Base-by-base conservation (phyloP, 2,797 vertebrate species). In the Diplodus sargus region DNA sequence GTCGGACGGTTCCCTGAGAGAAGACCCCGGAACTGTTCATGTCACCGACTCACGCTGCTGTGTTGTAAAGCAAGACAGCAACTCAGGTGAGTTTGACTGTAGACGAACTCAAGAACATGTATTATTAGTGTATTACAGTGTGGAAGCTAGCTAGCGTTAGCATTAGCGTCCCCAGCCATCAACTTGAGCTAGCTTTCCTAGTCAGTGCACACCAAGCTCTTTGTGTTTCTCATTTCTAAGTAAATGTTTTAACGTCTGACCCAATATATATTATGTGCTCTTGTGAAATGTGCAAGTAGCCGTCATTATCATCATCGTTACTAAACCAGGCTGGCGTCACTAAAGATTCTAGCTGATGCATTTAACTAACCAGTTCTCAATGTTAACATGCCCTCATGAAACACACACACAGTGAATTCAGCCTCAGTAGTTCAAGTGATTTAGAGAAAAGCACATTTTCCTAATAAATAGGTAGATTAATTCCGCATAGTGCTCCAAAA, bases 21-120 rank as follows among this genome's bases (percentile, higher is more conserved):
- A 18, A 11, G 4, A 64, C 0, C 6, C 60, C 72, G 75, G 77
- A 76, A 65, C 8, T 51, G 25, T 2, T 23, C 3, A 0, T 14
- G 12, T 10, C 20, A 10, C 1, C 2, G 8, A 11, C 1, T 30
- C 20, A 9, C 16, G 6, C 20, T 28, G 30, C 12, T 20, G 43
- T 6, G 28, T 9, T 49, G 39, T 1, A 11, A 25, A 7, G 1
- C 34, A 20, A 23, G 8, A 43, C 22, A 49, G 25, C 11, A 12
- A 3, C 18, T 20, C 22, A 70, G 86, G 89, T 87, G 74, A 89
- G 84, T 3, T 30, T 22, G 2, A 23, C 16, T 43, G 3, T 0
- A 43, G 48, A 17, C 2, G 0, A 56, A 0, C 1, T 6, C 0
- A 2, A 4, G 0, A 39, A 5, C 1, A 0, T 18, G 7, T 45